Evolutionary conservation across 2,113 vertebrate species (phyloP).

Genomic region (Petrocephalus microphthalmus): DNA sequence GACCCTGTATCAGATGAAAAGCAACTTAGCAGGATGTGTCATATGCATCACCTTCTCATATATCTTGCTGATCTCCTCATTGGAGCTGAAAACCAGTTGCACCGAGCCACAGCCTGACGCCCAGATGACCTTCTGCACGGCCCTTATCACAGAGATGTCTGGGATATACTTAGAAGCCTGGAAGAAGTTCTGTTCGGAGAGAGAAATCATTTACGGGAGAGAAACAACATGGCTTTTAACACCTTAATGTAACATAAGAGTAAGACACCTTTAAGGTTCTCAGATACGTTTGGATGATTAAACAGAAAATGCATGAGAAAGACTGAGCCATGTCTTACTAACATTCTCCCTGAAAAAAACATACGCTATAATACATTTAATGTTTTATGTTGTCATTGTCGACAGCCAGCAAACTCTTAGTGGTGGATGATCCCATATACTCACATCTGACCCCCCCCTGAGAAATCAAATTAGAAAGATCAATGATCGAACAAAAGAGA

Average conservation of each 20-base stretch:
- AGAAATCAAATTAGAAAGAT: no score
- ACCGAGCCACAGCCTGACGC: slow-evolving; percentile 93
- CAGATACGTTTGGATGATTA: background rate
- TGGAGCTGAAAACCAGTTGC: slow-evolving; percentile 92
- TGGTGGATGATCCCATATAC: background rate
- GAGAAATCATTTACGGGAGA: background rate
- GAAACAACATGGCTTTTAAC: background rate
- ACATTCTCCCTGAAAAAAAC: background rate
- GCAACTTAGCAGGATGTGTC: background rate
- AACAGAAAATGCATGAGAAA: background rate
- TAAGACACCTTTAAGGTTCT: background rate
- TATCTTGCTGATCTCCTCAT: slow-evolving; percentile 96
- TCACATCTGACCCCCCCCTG: background rate
- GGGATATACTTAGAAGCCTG: slow-evolving; percentile 97
- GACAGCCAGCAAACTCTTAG: background rate
- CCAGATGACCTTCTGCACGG: slow-evolving; percentile 97
- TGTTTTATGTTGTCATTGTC: background rate
- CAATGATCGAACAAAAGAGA: no score
- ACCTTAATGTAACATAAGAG: background rate
- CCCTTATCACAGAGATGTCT: slow-evolving; percentile 95
- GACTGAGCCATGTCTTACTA: background rate
- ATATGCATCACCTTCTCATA: slow-evolving; percentile 80
- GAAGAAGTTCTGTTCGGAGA: slow-evolving; percentile 54
- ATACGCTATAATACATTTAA: background rate
- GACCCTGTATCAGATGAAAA: background rate